Base-by-base conservation (phyloP, 2,113 vertebrate genomes). In the Gymnorhina tibicen region DNA sequence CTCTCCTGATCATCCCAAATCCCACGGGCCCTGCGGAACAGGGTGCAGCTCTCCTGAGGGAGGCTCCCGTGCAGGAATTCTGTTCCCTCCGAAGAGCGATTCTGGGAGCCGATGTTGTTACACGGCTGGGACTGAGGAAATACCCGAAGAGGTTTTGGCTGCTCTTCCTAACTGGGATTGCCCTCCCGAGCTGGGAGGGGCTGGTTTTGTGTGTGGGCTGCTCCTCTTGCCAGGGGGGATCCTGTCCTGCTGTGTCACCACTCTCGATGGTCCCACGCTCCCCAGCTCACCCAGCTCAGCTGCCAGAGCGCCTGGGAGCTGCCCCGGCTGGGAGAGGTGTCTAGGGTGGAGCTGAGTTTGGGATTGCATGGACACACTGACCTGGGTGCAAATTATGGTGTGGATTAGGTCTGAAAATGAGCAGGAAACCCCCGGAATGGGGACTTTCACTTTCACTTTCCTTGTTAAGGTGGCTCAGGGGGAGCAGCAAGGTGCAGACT, bases 351-450 rank as follows among this genome's bases (percentile, higher is more conserved):
- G 50, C 4, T 46, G 46, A 28, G 15, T 10, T 50, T 39, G 66
- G 41, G 42, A 4, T 41, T 50, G 4, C 14, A 0, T 20, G 20
- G 35, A 4, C 33, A 21, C 12, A 11, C 23, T 16, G 52, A 4
- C 17, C 39, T 3, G 4, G 10, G 8, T 16, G 49, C 12, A 41
- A 41, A 41, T 12, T 6, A 17, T 42, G 15, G 4, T 10, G 9
- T 16, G 49, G 50, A 0, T 28, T 1, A 4, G 5, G 4, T 4
- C 5, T 12, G 52, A 10, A 10, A 16, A 14, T 1, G 5, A 17
- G n/a, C 23, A 26, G 21, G 39, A 30, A 27, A 4, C 2, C 2
- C 4, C 42, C 13, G n/a, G 49, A 7, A 2, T 6, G 16, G 1
- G 1, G 18, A 21, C 1, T 35, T 47, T 6, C 22, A 7, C 32